Evolutionary conservation across 1,140 invertebrate species (phyloP), one percentile per base, ranked within the genome.

Genomic region (Odontomachus brunneus): DNA sequence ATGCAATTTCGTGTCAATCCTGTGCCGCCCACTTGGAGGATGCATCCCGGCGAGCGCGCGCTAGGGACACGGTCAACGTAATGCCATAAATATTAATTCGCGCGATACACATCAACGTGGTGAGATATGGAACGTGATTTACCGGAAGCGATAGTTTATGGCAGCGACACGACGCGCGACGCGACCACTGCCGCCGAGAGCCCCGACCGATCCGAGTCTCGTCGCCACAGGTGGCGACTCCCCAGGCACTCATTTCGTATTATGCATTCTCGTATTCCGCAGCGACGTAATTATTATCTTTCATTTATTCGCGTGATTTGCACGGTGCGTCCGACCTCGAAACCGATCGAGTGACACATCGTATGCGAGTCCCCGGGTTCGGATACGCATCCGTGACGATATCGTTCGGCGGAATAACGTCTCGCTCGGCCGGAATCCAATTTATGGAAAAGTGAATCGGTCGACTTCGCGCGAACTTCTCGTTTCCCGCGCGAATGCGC

Each of bases 81-180:
- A 80, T 80, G 75, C 75, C 75, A 80, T 80, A 80, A 80, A 80
- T 80, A 80, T 80, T 80, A 80, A 80, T 80, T 80, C 75, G 24
- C 75, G 75, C 24, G 75, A 80, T 80, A 80, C 75, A 48, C 65
- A 80, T 80, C 75, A 80, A 80, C 75, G 65, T 65, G 33, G 65
- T 2, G 65, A 80, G 75, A 71, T 80, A 80, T 57, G 75, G 65
- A 71, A 80, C 51, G 75, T 80, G 75, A 80, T 80, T 80, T 80
- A 80, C 65, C 75, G 75, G 75, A 80, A 71, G 75, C 75, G 75
- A 80, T 80, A 80, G 75, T 80, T 80, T 80, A 80, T 80, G 75
- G 75, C 75, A 80, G 75, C 75, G 75, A 67, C 63, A 78, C 63
- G 75, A 53, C 33, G 22, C 33, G 22, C 44, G 59, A 22, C 29